Conservation (phyloP, 2,797 vertebrate species). For the Enteromius fasciolatus region DNA sequence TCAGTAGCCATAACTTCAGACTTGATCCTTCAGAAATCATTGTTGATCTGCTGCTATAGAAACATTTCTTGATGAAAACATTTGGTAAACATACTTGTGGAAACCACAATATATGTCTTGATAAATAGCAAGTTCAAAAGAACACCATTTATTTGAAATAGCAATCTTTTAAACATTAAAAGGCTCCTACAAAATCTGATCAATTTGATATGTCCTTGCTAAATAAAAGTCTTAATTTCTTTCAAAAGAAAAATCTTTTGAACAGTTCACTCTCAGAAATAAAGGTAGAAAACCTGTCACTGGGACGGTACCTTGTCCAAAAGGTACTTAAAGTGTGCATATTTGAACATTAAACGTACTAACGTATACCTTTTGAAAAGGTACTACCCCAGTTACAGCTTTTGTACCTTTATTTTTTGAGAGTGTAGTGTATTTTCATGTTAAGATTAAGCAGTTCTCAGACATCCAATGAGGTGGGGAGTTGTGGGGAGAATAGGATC, state of each 20-base stretch:
- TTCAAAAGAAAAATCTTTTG: not conserved
- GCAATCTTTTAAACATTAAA: not conserved
- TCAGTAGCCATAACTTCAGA: not conserved
- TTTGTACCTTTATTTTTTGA: too few species aligned
- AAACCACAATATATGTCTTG: not conserved
- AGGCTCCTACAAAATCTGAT: not conserved
- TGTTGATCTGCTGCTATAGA: not conserved
- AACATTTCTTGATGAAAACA: not conserved
- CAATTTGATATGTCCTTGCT: not conserved
- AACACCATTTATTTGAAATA: not conserved
- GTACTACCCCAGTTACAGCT: too few species aligned
- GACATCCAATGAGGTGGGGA: not conserved
- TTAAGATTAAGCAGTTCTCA: not conserved
- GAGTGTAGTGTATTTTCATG: not conserved
- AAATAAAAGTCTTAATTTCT: not conserved
- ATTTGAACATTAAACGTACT: too few species aligned
- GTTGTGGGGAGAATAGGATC: not conserved
- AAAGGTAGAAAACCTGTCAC: too few species aligned
- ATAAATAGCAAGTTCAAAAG: not conserved
- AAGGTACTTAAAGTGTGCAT: too few species aligned
- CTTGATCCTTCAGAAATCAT: not conserved
- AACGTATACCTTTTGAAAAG: too few species aligned
- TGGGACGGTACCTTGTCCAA: too few species aligned
- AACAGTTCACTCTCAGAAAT: not conserved
- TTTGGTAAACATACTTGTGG: not conserved